Conservation (phyloP, 92 coral and sea anemone genomes). For the Zoanthus solanderi region DNA sequence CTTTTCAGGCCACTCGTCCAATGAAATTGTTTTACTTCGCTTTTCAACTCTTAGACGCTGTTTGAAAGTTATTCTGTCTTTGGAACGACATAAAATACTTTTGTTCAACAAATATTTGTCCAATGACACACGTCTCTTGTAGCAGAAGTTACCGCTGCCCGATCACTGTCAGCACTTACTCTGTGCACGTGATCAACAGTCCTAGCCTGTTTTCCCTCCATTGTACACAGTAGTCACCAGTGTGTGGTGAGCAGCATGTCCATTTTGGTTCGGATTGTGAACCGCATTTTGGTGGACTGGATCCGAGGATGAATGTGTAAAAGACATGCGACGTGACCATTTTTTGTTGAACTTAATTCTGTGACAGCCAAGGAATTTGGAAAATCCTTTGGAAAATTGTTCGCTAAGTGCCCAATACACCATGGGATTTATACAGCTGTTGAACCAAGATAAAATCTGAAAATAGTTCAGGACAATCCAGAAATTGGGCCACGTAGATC, state of each 20-base stretch:
- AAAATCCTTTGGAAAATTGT: conserved; percentile 94
- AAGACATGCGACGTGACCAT: conserved; percentile 69
- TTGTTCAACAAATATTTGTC: neutral
- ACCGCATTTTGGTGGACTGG: conserved; percentile 52
- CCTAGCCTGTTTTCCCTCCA: neutral
- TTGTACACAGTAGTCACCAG: neutral
- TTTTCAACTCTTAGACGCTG: too few relatives aligned
- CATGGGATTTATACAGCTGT: conserved; percentile 93
- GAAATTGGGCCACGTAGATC: conserved; percentile 3
- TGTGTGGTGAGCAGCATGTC: conserved; percentile 2
- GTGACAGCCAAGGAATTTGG: conserved; percentile 82
- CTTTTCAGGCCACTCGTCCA: too few relatives aligned
- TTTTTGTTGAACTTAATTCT: conserved; percentile 58
- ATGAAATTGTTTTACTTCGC: too few relatives aligned
- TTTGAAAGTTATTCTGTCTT: neutral
- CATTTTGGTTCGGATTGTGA: conserved; percentile 24
- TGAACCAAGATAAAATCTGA: conserved; percentile 84
- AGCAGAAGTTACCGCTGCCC: neutral
- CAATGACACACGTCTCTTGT: neutral
- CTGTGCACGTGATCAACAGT: neutral
- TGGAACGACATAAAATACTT: neutral
- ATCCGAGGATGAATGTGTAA: conserved; percentile 80
- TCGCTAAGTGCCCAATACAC: conserved; percentile 97
- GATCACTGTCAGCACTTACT: neutral
- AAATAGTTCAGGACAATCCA: conserved; percentile 48